These are phyloP conservation scores for Carlito syrichta DNA, from an alignment of 2,113 vertebrate genomes.

Conservation along the genomic window DNA sequence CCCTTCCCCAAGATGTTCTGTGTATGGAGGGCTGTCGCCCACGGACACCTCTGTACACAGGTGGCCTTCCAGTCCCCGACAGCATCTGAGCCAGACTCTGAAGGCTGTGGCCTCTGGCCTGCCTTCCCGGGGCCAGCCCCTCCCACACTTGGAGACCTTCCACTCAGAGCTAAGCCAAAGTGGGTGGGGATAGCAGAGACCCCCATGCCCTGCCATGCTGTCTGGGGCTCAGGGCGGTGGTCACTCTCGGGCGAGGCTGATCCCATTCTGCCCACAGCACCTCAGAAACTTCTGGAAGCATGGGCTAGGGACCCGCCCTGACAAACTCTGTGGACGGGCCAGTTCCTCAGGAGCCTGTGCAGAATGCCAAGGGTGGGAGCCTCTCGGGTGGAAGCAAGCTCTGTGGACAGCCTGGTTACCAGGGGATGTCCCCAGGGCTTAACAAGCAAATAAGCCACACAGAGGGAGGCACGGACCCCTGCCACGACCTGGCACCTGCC, in stretches of 20 bases:
- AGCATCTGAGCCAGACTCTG: neutral
- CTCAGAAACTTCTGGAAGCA: neutral
- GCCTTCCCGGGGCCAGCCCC: neutral
- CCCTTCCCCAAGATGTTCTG: too few species aligned
- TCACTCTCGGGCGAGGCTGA: fast-evolving
- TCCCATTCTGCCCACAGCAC: neutral
- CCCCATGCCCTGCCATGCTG: fast-evolving
- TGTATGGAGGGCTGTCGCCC: neutral
- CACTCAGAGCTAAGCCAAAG: neutral
- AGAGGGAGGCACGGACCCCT: fast-evolving
- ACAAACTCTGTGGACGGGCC: fast-evolving
- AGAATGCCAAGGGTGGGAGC: neutral
- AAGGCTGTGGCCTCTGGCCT: neutral
- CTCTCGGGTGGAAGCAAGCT: fast-evolving
- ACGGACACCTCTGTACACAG: neutral
- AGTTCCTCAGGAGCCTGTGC: neutral
- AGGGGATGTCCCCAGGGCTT: neutral
- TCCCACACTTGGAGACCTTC: neutral
- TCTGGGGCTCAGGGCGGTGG: neutral
- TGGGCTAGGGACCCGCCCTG: neutral
- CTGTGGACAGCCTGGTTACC: neutral
- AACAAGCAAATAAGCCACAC: slow-evolving; percentile 48
- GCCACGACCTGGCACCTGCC: fast-evolving
- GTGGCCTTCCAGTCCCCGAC: neutral
- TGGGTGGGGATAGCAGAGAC: fast-evolving